These are phyloP conservation scores for Bungarus multicinctus DNA, from an alignment of 2,113 vertebrate species.

Conservation along the genomic window DNA sequence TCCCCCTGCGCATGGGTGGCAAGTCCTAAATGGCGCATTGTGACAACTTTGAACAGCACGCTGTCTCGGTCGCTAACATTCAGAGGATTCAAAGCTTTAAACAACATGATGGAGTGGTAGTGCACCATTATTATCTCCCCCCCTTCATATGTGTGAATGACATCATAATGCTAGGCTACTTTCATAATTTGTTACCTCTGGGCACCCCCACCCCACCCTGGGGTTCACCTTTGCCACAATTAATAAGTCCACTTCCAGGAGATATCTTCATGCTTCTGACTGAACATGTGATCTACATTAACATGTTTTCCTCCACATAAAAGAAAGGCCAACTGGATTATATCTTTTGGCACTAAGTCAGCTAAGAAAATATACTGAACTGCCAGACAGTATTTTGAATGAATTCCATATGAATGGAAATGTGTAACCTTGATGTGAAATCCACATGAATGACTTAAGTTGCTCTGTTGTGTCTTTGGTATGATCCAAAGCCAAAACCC, in stretches of 20 bases:
- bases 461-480: slow-evolving; percentile 10
- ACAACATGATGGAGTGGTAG: neutral
- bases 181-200: neutral
- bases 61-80: too few species aligned
- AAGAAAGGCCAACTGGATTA: slow-evolving; percentile 24
- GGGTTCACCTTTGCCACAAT: neutral
- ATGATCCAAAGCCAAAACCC: slow-evolving; percentile 17
- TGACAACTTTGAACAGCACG: too few species aligned
- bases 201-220: rapidly evolving
- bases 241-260: neutral
- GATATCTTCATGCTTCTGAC: neutral
- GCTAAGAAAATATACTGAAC: slow-evolving; percentile 29
- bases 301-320: slow-evolving; percentile 44
- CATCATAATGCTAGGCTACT: neutral
- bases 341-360: slow-evolving; percentile 25
- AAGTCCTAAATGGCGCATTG: too few species aligned
- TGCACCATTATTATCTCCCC: neutral
- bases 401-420: slow-evolving; percentile 30
- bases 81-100: neutral
- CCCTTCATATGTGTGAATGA: neutral
- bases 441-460: slow-evolving; percentile 27
- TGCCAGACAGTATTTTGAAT: slow-evolving; percentile 52
- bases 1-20: too few species aligned
- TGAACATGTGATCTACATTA: slow-evolving; percentile 19
- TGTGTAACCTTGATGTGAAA: slow-evolving; percentile 19